Conservation (phyloP, 2,888 invertebrate species). For the Pammene fasciana region DNA sequence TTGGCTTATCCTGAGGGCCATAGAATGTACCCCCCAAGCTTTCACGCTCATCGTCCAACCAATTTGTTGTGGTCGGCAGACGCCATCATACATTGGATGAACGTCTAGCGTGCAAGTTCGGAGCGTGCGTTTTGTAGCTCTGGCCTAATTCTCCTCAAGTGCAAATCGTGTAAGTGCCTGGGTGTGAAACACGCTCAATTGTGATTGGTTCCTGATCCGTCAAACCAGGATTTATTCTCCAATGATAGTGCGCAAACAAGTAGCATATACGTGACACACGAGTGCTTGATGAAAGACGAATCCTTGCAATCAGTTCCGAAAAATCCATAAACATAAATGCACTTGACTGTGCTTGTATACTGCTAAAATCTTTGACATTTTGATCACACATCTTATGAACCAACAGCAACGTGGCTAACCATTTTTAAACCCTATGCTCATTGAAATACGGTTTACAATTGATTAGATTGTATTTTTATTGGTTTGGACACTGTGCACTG, state of each 20-base stretch:
- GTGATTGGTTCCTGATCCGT: conserved; percentile 46
- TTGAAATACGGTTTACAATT: background rate
- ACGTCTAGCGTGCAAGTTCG: too few relatives aligned
- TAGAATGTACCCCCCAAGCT: too few relatives aligned
- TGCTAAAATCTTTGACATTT: background rate
- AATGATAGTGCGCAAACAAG: conserved; percentile 55
- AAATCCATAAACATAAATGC: conserved; percentile 8
- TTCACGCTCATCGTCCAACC: too few relatives aligned
- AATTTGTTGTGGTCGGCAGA: too few relatives aligned
- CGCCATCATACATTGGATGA: too few relatives aligned
- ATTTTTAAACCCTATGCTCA: background rate
- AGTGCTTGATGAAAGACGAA: conserved; percentile 24
- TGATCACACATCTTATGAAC: background rate
- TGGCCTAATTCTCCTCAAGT: conserved; percentile 13
- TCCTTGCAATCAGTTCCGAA: conserved; percentile 27
- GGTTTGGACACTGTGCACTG: background rate
- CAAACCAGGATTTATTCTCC: conserved; percentile 40
- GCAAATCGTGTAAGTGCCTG: conserved; percentile 29
- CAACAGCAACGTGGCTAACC: background rate
- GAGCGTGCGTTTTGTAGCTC: background rate
- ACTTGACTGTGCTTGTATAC: too few relatives aligned
- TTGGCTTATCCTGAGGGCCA: too few relatives aligned
- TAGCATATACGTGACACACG: conserved; percentile 48
- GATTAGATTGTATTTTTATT: background rate
- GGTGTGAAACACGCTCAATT: conserved; percentile 35